phyloP scores from a whole-genome alignment of 1,140 invertebrate species.

The Aphelenchoides fujianensis region DNA sequence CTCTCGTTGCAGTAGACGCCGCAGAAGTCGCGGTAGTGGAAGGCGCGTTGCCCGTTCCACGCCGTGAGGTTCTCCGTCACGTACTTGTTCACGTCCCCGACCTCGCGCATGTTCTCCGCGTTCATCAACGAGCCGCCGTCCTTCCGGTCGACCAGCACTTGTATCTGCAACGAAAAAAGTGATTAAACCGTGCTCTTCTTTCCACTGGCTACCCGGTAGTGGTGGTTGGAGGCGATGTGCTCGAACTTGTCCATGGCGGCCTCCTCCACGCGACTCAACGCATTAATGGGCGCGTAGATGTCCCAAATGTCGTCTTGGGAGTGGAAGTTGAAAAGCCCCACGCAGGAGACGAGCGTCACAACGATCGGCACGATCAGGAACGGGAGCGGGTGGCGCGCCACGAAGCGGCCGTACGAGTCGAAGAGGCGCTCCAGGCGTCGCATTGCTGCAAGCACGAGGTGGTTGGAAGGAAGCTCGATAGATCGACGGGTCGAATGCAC shows the following conservation, averaged over 20 bases:
- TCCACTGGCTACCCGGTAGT: constrained; percentile 56
- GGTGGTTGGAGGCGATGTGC: constrained; percentile 43
- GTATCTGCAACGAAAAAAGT: constrained; percentile 49
- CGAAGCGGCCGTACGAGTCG: constrained; percentile 41
- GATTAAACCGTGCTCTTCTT: too few relatives aligned
- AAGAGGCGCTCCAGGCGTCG: constrained; percentile 21
- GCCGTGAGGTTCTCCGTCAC: constrained; percentile 47
- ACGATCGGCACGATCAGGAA: constrained; percentile 52
- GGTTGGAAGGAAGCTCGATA: too few relatives aligned
- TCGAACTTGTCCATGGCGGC: constrained; percentile 50
- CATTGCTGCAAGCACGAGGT: too few relatives aligned
- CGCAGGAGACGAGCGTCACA: constrained; percentile 26
- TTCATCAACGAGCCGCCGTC: constrained; percentile 49
- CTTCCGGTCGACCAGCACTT: constrained; percentile 58
- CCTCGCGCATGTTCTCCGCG: constrained; percentile 38
- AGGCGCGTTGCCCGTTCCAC: constrained; percentile 29
- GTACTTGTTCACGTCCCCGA: constrained; percentile 46
- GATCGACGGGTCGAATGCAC: too few relatives aligned
- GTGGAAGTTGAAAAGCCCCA: constrained; percentile 23
- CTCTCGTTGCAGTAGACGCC: constrained; percentile 60
- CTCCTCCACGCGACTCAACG: constrained; percentile 52
- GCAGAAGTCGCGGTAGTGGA: constrained; percentile 48
- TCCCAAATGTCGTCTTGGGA: constrained; percentile 59
- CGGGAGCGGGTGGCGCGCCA: constrained; percentile 51
- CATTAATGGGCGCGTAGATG: constrained; percentile 56